These are phyloP conservation scores for Trichacis sp. DNA, from an alignment of 2,888 invertebrate genomes.

Conservation along the genomic window DNA sequence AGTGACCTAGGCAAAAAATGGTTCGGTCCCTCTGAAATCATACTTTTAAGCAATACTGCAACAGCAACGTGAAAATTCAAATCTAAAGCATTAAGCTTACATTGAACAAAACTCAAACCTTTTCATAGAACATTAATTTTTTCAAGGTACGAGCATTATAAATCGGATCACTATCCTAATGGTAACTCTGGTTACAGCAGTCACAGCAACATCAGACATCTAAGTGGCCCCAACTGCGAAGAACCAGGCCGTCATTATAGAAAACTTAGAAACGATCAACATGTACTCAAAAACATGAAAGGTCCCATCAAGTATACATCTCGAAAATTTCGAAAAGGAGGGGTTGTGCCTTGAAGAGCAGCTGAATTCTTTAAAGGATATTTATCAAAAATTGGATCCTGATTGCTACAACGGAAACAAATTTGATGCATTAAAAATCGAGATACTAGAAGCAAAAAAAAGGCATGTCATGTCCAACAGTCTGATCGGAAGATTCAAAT, in stretches of 20 bases:
- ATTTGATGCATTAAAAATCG: too few species aligned
- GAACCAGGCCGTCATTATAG: neutral
- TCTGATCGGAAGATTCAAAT: too few species aligned
- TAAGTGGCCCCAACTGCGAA: neutral
- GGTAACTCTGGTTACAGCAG: neutral
- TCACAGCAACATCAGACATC: too few species aligned
- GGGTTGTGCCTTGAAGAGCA: too few species aligned
- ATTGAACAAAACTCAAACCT: neutral
- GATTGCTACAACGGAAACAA: too few species aligned
- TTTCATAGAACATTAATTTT: neutral
- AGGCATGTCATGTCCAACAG: slow-evolving; percentile 28
- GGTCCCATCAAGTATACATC: neutral
- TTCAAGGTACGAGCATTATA: neutral
- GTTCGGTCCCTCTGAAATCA: neutral
- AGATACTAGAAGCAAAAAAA: too few species aligned
- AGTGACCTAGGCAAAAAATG: neutral
- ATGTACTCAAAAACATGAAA: neutral
- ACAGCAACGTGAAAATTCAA: neutral
- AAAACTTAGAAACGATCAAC: neutral
- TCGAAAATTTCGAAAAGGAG: too few species aligned
- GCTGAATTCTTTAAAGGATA: too few species aligned
- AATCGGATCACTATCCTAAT: neutral
- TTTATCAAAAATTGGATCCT: too few species aligned
- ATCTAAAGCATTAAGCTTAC: neutral
- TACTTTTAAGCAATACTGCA: neutral